Evolutionary conservation across 23 tunicate species (phyloP), one percentile per base, ranked within the genome.

Genomic region (Styela clava): DNA sequence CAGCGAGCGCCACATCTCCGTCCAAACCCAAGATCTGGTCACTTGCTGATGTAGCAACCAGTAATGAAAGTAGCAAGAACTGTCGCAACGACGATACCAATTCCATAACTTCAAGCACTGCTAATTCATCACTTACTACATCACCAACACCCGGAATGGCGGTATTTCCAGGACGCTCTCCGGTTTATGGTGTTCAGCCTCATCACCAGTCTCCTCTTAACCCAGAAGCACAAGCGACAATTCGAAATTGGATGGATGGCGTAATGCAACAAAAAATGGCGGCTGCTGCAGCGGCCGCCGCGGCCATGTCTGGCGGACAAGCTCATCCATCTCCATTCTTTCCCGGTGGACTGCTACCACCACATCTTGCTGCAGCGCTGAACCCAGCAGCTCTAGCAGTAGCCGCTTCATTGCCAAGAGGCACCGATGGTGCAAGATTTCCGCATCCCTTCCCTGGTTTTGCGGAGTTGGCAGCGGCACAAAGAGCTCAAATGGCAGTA

Each of bases 1-100:
- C 86, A 16, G 73, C 95, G 27, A 26, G 78, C 24, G 31, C 81
- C 31, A 36, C 24, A 18, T 63, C 93, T 2, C 88, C 88, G 24
- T 28, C 83, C 33, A 93, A 93, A 68, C 85, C 93, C 30, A 93
- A 93, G 63, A 93, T 93, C 52, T 93, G 98, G 98, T 93, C 98
- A 1, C 62, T 93, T 20, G 98, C 98, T 29, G 98, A 93, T 36
- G 93, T 87, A 9, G 98, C 98, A 2, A 84, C 89, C 0, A 84
- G 89, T 35, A 34, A 70, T 36, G 98, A 93, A 74, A 64, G 78
- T 25, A 1, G 71, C 71, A 67, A 67, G 71, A 67, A 67, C 71
- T 25, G 31, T 18, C 30, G 71, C 2, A 52, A 36, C 1, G 64
- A 76, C 1, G 62, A 76, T 52, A 26, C 64, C 7, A 76, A 76